Evolutionary conservation across 2,888 invertebrate species (phyloP).

Genomic region (Camptogramma bilineatum): DNA sequence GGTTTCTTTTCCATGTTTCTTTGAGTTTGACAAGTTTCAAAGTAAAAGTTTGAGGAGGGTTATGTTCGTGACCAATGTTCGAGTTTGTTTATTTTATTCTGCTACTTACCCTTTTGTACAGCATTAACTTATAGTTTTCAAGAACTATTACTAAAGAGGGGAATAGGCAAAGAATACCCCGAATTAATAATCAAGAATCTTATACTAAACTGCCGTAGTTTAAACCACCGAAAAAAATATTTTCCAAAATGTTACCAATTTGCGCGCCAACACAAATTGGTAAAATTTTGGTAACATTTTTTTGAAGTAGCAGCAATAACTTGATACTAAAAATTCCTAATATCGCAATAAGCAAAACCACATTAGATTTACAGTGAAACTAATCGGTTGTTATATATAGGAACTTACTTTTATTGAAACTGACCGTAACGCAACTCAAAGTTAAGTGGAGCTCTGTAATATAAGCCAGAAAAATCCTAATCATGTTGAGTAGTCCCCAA

Average conservation of each 20-base stretch:
- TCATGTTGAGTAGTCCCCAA: neutral
- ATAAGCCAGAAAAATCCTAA: neutral
- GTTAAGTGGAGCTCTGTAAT: neutral
- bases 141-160: neutral
- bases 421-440: too few species aligned
- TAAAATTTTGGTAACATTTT: too few species aligned
- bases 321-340: too few species aligned
- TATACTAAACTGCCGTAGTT: too few species aligned
- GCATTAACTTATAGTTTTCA: neutral
- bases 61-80: neutral
- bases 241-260: too few species aligned
- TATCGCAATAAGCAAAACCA: too few species aligned
- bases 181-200: neutral
- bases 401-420: too few species aligned
- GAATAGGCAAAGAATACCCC: neutral
- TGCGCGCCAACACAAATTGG: too few species aligned
- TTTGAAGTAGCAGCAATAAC: too few species aligned
- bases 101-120: neutral
- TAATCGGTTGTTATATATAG: too few species aligned
- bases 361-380: too few species aligned
- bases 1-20: slow-evolving; percentile 23
- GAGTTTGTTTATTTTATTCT: slow-evolving; percentile 9
- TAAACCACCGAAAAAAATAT: too few species aligned
- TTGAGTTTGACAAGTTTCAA: slow-evolving; percentile 22
- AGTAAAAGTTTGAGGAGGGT: slow-evolving; percentile 22